A percentile compares a stretch with the other conserved stretches of the same genome.
These are phyloP conservation scores for Acanthochromis polyacanthus DNA, from an alignment of 2,113 vertebrate species.

Conservation along the genomic window DNA sequence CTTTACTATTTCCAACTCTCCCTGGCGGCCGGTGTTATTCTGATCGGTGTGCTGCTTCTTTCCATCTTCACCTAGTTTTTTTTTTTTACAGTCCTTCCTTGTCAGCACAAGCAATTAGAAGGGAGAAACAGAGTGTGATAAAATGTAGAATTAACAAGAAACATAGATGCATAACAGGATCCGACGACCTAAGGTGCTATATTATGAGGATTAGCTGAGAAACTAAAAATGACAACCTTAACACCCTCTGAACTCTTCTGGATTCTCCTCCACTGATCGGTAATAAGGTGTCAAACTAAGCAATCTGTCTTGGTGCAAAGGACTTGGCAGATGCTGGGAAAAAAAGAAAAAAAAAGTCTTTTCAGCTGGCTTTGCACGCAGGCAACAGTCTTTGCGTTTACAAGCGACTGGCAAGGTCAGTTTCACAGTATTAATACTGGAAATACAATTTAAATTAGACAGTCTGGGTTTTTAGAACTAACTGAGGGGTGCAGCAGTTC, in stretches of 20 bases:
- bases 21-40: slow-evolving; percentile 40
- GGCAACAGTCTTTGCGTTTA: slow-evolving; percentile 44
- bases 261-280: slow-evolving; percentile 34
- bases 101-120: background rate
- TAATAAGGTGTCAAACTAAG: slow-evolving; percentile 70
- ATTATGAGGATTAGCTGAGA: slow-evolving; percentile 23
- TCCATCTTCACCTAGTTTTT: slow-evolving; percentile 42
- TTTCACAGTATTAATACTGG: slow-evolving; percentile 46
- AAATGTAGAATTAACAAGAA: slow-evolving; percentile 29
- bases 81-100: background rate
- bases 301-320: slow-evolving; percentile 64
- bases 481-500: background rate
- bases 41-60: slow-evolving; percentile 20
- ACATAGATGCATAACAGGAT: slow-evolving; percentile 8
- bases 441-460: slow-evolving; percentile 53
- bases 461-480: slow-evolving; percentile 6
- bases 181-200: slow-evolving; percentile 27
- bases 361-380: slow-evolving; percentile 40
- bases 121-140: background rate
- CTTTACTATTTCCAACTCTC: slow-evolving; percentile 52
- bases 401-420: slow-evolving; percentile 38
- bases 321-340: slow-evolving; percentile 51
- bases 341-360: slow-evolving; percentile 31
- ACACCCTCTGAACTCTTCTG: slow-evolving; percentile 42
- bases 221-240: slow-evolving; percentile 38